phyloP scores from a whole-genome alignment of 1,140 invertebrate genomes.

The Pristionchus pacificus region DNA sequence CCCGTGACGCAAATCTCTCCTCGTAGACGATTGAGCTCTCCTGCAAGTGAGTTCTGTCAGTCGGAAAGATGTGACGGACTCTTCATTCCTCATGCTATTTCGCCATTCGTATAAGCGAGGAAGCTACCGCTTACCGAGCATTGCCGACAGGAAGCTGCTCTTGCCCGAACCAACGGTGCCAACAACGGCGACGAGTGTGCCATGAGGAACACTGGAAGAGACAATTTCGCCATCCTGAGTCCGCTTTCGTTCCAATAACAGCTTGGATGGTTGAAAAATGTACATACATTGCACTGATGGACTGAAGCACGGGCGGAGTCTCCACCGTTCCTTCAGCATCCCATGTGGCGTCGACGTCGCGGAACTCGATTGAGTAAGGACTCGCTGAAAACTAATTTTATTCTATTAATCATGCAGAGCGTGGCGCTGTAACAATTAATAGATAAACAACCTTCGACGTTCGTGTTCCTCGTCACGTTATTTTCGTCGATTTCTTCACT shows the following conservation, averaged over 20 bases:
- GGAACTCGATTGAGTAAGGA: constrained; percentile 6
- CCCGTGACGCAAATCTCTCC: constrained; percentile 60
- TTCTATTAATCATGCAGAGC: background rate
- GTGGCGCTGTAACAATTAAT: background rate
- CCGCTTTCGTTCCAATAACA: background rate
- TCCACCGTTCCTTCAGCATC: background rate
- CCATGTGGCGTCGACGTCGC: constrained; percentile 7
- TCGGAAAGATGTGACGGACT: too few species aligned
- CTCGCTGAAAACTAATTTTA: constrained; percentile 3
- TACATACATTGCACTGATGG: too few species aligned
- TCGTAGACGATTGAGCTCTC: background rate
- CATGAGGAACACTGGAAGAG: constrained; percentile 43
- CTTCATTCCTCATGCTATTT: too few species aligned
- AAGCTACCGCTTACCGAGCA: constrained; percentile 70
- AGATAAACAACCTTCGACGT: constrained; percentile 24
- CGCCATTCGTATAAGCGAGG: too few species aligned
- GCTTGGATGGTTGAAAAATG: constrained; percentile 3
- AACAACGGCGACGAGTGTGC: constrained; percentile 71
- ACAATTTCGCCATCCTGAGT: constrained; percentile 32
- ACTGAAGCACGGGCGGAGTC: too few species aligned
- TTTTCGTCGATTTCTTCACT: constrained; percentile 48
- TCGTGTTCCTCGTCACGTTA: background rate
- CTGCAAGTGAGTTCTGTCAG: constrained; percentile 52
- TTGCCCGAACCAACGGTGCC: constrained; percentile 75
- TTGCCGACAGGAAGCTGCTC: constrained; percentile 70